phyloP scores from a whole-genome alignment of 2,888 invertebrate species.

The Melanophora roralis region DNA sequence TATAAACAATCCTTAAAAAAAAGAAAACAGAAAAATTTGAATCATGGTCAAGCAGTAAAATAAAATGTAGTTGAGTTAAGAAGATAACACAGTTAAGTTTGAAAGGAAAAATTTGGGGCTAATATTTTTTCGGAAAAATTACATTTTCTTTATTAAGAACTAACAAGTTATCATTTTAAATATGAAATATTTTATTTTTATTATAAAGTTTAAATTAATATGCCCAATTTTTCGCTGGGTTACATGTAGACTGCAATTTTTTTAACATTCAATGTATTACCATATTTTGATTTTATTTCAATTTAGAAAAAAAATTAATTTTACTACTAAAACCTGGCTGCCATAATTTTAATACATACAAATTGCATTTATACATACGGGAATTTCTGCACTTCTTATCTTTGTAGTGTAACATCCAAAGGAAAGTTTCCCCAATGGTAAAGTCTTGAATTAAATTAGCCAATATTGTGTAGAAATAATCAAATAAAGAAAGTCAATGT shows the following conservation, averaged over 20 bases:
- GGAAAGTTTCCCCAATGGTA: conserved; percentile 15
- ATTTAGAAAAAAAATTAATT: conserved; percentile 39
- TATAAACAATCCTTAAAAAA: conserved; percentile 15
- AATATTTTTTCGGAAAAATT: background rate
- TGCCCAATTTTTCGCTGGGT: background rate
- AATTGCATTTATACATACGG: background rate
- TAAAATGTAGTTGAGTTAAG: conserved; percentile 1
- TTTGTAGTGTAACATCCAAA: conserved; percentile 1
- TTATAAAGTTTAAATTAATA: background rate
- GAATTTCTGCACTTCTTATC: conserved; percentile 24
- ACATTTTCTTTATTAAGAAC: background rate
- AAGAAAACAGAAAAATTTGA: background rate
- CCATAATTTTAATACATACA: background rate
- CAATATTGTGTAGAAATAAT: background rate
- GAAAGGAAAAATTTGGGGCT: too few species aligned
- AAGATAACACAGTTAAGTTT: conserved; percentile 15
- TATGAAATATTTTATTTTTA: background rate
- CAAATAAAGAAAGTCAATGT: conserved; percentile 14
- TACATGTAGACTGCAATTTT: conserved; percentile 2
- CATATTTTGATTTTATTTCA: conserved; percentile 61
- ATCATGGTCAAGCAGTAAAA: conserved; percentile 3
- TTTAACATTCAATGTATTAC: conserved; percentile 54
- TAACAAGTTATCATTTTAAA: too few species aligned
- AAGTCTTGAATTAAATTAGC: conserved; percentile 6
- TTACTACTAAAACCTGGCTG: conserved; percentile 39